phyloP scores from a whole-genome alignment of 2,797 vertebrate species.

The Onychomys torridus region DNA sequence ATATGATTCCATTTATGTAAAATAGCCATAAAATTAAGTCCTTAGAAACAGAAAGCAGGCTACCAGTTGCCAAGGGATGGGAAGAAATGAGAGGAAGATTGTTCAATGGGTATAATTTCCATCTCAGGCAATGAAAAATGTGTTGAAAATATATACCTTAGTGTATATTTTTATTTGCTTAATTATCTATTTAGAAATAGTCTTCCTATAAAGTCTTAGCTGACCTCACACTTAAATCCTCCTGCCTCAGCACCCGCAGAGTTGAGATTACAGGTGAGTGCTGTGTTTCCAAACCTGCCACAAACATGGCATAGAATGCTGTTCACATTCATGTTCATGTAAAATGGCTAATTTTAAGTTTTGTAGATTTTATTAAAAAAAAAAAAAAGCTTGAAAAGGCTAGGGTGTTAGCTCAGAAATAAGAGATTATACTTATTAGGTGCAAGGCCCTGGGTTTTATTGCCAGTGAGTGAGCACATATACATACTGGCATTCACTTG shows the following conservation, averaged over 20 bases:
- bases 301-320: background rate
- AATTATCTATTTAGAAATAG: background rate
- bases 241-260: background rate
- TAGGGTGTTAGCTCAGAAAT: background rate
- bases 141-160: background rate
- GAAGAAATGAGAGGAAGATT: background rate
- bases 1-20: background rate
- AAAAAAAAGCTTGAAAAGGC: background rate
- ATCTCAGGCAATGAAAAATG: conserved; percentile 12
- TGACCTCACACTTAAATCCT: background rate
- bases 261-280: background rate
- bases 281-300: background rate
- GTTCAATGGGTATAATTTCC: background rate
- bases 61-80: background rate
- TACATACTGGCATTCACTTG: background rate
- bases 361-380: conserved; percentile 3
- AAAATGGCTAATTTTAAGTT: conserved; percentile 26
- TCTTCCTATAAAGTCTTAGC: background rate
- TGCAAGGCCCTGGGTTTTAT: background rate
- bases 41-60: background rate
- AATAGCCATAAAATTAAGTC: background rate
- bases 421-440: background rate
- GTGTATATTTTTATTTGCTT: background rate
- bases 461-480: background rate
- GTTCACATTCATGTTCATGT: background rate